phyloP scores from a whole-genome alignment of 2,113 vertebrate genomes.

The Ptychochromis oligacanthus region DNA sequence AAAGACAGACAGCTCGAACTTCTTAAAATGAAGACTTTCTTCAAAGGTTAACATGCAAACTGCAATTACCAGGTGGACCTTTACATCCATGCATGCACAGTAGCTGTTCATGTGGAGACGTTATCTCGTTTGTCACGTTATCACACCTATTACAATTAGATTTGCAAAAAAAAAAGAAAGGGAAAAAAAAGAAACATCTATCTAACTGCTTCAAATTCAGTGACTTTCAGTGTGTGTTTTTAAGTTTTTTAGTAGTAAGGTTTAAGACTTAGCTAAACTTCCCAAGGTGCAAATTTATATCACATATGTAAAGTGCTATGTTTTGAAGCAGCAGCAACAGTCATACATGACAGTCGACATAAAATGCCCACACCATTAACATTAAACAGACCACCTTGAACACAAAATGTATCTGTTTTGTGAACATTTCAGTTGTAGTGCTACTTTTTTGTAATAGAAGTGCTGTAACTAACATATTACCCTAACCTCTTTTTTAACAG shows the following conservation, averaged over 20 bases:
- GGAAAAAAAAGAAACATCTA: neutral
- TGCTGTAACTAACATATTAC: no score
- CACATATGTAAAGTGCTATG: constrained; percentile 57
- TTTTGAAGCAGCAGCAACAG: constrained; percentile 7
- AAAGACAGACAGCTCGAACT: neutral
- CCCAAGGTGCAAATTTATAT: constrained; percentile 45
- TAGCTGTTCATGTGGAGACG: neutral
- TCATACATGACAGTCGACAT: neutral
- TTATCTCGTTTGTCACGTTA: neutral
- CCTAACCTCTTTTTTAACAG: neutral
- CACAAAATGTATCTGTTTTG: neutral
- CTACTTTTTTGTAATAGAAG: neutral
- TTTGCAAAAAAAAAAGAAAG: neutral
- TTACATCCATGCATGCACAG: neutral
- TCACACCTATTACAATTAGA: neutral
- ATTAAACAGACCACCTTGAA: constrained; percentile 1
- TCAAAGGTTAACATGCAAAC: neutral
- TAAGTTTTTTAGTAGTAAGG: constrained; percentile 1
- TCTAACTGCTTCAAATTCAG: neutral
- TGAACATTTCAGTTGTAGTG: neutral
- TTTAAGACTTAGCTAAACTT: neutral
- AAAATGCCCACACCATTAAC: no score
- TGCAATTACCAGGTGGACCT: neutral
- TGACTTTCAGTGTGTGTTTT: neutral
- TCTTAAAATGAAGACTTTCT: neutral